These are phyloP conservation scores for Tychaedon coryphoeus DNA, from an alignment of 2,113 vertebrate genomes.

Conservation along the genomic window DNA sequence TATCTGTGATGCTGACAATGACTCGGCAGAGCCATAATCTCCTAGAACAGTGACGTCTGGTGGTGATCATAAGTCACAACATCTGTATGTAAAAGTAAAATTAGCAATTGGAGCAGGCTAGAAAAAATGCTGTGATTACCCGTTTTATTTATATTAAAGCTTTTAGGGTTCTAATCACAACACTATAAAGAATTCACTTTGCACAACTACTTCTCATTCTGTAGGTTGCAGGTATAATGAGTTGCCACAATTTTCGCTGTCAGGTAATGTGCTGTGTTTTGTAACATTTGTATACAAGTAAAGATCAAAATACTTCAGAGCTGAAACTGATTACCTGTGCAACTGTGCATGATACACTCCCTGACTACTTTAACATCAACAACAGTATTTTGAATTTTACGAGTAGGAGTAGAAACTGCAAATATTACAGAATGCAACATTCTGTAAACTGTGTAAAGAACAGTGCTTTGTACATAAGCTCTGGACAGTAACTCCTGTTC, in stretches of 20 bases:
- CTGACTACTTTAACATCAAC: neutral
- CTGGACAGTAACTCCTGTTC: neutral
- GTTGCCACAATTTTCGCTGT: neutral
- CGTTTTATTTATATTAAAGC: neutral
- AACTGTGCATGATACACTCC: neutral
- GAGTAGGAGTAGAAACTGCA: neutral
- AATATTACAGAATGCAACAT: neutral
- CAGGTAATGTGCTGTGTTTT: neutral
- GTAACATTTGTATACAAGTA: neutral
- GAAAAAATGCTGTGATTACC: neutral
- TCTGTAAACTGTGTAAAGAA: neutral
- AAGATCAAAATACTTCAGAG: neutral
- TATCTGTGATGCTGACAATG: neutral
- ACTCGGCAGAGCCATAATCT: neutral
- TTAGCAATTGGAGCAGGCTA: neutral
- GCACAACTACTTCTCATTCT: neutral
- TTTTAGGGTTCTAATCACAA: neutral
- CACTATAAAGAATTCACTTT: neutral
- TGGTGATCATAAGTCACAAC: neutral
- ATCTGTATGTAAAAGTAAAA: neutral
- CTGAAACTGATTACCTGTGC: neutral
- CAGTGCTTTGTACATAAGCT: neutral
- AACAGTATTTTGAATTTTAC: neutral
- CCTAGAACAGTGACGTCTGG: neutral
- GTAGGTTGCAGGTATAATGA: neutral